phyloP scores from a whole-genome alignment of 2,113 vertebrate species.

The Gymnarchus niloticus region DNA sequence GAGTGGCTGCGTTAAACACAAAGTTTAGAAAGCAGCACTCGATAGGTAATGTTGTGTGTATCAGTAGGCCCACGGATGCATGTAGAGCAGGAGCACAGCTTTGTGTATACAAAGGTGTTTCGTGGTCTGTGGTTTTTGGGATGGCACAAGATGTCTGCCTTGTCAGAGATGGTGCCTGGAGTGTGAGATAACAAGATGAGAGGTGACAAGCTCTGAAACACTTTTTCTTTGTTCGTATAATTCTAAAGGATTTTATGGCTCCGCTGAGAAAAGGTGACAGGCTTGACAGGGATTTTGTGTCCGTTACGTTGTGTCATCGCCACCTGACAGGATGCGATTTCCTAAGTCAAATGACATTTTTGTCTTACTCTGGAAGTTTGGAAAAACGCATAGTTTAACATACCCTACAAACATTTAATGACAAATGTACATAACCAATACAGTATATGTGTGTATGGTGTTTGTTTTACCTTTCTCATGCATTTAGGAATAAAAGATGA shows the following conservation, averaged over 20 bases:
- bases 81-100: background rate
- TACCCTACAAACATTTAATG: background rate
- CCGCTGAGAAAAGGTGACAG: conserved; percentile 1
- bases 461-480: background rate
- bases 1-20: background rate
- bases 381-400: background rate
- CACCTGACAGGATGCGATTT: conserved; percentile 7
- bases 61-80: too few species aligned
- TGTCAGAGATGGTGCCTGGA: conserved; percentile 9
- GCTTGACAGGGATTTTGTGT: conserved; percentile 14
- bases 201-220: conserved; percentile 17
- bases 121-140: conserved; percentile 1
- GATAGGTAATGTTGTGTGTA: background rate
- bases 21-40: background rate
- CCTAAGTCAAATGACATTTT: background rate
- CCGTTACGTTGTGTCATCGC: background rate
- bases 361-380: background rate
- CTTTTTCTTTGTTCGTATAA: conserved; percentile 15
- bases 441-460: background rate
- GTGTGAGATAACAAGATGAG: conserved; percentile 21
- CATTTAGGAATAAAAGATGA: background rate
- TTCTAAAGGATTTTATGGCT: conserved; percentile 19
- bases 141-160: background rate
- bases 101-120: background rate
- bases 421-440: background rate